Base-by-base conservation (phyloP, 1,140 invertebrate genomes). In the Trichoplusia ni region DNA sequence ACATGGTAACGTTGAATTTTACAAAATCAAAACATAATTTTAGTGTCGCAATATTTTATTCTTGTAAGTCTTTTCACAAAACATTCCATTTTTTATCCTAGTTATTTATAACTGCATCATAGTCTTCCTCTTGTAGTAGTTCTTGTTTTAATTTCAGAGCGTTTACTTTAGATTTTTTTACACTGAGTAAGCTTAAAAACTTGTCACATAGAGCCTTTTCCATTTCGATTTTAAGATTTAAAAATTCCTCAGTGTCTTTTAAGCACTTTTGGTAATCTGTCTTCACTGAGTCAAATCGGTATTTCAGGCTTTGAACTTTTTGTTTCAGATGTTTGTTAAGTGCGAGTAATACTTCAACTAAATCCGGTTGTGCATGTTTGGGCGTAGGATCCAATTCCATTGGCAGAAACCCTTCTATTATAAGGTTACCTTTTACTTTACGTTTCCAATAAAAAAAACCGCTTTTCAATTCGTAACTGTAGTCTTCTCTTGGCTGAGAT, bases 381-480 rank as follows among this genome's bases (percentile, higher is more conserved):
- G 77, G 68, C n/a, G 71, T 63, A 13, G 35, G 63, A 33, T 79
- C 71, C 27, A 73, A 14, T 69, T 87, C 75, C 33, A 87, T 64
- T 11, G 82, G 82, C 37, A 87, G 23, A 51, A 87, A 87, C 11
- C 84, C 84, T 77, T 84, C 79, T 33, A 85, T 78, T 35, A 84
- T 67, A 6, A 79, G 6, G 0, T 67, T 74, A 40, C 75, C 68
- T 37, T 75, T 64, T 11, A 73, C 21, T 75, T 73, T 81, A 47
- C 72, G 67, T 77, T 85, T 85, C 84, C 84, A 87, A 40, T 84
- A 85, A 44, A 87, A 85, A 51, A 87, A 82, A 14, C 80, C 84
- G 63, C 73, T 76, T 73, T 81, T 84, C 11, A 86, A 63, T 67
- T 86, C 82, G 46, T 81, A 86, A n/a, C 70, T 8, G 13, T 86